Percentiles rank a stretch among this genome's conserved stretches.
Evolutionary conservation across 2,797 vertebrate genomes (phyloP).

Genomic region (Diglossa cyanea): DNA sequence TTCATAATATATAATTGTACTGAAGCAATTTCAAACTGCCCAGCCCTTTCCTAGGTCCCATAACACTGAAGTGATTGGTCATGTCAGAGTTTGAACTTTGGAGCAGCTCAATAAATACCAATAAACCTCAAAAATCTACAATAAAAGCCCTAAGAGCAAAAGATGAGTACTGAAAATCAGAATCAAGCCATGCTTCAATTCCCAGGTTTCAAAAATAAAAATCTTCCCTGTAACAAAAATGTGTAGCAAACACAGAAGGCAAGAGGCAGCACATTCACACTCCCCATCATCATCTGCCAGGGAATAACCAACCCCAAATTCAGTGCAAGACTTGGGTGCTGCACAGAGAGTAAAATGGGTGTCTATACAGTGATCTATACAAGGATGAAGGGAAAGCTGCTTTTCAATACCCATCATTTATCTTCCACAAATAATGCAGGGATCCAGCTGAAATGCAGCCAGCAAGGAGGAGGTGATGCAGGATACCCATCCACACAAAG

Average conservation of each 20-base stretch:
- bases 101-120: neutral
- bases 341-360: neutral
- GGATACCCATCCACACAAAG: fast-evolving
- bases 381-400: neutral
- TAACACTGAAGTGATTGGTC: neutral
- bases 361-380: neutral
- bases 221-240: neutral
- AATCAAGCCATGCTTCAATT: neutral
- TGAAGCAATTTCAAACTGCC: neutral
- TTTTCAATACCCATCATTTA: neutral
- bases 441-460: neutral
- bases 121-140: neutral
- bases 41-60: neutral
- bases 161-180: neutral
- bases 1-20: neutral
- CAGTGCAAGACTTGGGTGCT: neutral
- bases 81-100: neutral
- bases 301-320: neutral
- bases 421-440: neutral
- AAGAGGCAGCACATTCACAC: neutral
- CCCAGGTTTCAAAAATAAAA: neutral
- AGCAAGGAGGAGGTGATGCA: neutral
- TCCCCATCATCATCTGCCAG: neutral
- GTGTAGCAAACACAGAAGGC: neutral
- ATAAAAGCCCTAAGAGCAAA: neutral